phyloP scores from a whole-genome alignment of 1,140 invertebrate genomes.

The Zaprionus vittiger region DNA sequence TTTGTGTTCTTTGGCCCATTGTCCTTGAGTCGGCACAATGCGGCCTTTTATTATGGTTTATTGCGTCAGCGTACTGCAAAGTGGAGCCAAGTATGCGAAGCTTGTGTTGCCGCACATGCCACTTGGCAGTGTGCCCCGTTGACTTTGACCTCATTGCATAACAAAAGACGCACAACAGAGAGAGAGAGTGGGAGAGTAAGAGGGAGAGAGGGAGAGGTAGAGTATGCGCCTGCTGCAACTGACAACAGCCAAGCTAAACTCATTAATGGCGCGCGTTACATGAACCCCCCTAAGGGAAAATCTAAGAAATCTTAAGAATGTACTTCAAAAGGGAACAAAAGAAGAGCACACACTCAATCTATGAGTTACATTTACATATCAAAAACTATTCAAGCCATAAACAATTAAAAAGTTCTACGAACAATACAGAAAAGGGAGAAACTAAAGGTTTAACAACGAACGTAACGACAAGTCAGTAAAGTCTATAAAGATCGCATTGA shows the following conservation, averaged over 20 bases:
- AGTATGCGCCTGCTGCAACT: not conserved
- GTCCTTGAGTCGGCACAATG: constrained; percentile 72
- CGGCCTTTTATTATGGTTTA: constrained; percentile 70
- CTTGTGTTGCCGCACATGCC: constrained; percentile 26
- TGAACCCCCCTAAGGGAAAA: not conserved
- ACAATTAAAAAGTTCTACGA: constrained; percentile 7
- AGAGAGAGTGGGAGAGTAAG: not conserved
- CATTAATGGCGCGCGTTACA: not conserved
- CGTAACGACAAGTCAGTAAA: no score
- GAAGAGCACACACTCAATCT: not conserved
- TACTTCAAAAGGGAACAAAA: not conserved
- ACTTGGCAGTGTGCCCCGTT: constrained; percentile 50
- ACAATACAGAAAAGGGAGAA: not conserved
- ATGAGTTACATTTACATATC: not conserved
- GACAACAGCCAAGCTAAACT: not conserved
- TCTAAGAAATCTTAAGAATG: not conserved
- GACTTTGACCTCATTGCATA: constrained; percentile 74
- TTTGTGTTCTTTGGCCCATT: constrained; percentile 15
- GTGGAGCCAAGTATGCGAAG: not conserved
- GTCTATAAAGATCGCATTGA: constrained; percentile 11
- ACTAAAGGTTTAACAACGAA: no score
- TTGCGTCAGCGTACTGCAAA: constrained; percentile 59
- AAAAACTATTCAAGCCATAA: not conserved
- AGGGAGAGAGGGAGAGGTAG: not conserved
- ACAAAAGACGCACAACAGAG: constrained; percentile 39